Evolutionary conservation across 2,113 vertebrate genomes (phyloP), one percentile per base, ranked within the genome.

Genomic region (Drymodes brunneopygia): DNA sequence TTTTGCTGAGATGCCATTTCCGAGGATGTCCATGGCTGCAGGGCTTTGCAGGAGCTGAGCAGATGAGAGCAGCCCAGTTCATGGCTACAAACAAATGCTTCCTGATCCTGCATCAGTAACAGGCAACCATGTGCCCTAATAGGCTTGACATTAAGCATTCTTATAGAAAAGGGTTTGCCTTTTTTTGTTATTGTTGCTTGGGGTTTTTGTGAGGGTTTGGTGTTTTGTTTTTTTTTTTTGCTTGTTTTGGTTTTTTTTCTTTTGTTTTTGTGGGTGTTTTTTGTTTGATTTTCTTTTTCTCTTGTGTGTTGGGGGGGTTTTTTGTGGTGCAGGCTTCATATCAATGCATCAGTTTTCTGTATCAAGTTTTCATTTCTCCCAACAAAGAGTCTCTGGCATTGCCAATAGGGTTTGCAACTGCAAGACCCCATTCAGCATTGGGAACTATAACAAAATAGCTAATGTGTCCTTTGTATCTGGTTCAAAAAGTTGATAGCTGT

Each of bases 21-120:
- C 0, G 0, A 27, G 65, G 45, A 21, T n/a, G 50, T 27, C n/a
- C 45, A 1, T 54, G 69, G 51, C 48, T 48, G 50, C 70, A 40
- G 51, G 38, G 35, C 28, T 57, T 22, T 77, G 72, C 45, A 57
- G 33, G 45, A 27, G n/a, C 6, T 2, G 2, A 48, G 75, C 45
- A 51, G 35, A 1, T 18, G 27, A 73, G 56, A 78, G 60, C 65
- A 44, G 54, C 10, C 11, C 67, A 44, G 25, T 18, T 64, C n/a
- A 6, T 51, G 45, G 47, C 85, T 57, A 38, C 56, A 73, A 40
- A 67, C 10, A 61, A 38, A 47, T 12, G 35, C 18, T 67, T 35
- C 29, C 47, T 25, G 36, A 40, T 51, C 72, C 66, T 81, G 44
- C 61, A 53, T 40, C 3, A 0, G 8, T 22, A 48, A 24, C 17